Percentiles rank a stretch among this genome's conserved stretches.
Conservation (phyloP, 64 coral and sea anemone species). For the Anthopleura sola region DNA sequence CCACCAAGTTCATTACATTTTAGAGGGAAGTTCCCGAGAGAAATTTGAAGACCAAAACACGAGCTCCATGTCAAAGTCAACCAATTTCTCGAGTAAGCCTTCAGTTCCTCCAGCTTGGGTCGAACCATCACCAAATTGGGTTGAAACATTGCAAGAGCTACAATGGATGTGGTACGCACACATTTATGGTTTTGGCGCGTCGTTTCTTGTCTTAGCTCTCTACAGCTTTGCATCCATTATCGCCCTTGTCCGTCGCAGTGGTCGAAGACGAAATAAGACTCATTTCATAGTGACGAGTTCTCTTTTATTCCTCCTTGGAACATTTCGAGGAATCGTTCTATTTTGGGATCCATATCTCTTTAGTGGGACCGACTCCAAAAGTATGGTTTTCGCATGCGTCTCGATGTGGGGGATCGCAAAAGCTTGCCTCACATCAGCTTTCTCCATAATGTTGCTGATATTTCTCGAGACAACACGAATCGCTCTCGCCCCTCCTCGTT, state of each 20-base stretch:
- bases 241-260: slow-evolving; percentile 21
- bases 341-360: slow-evolving; percentile 58
- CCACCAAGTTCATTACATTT: too few relatives aligned
- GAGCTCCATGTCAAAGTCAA: not conserved
- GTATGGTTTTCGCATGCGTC: slow-evolving; percentile 5
- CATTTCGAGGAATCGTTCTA: slow-evolving; percentile 31
- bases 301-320: slow-evolving; percentile 22
- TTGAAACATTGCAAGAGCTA: slow-evolving; percentile 21
- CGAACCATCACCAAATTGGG: slow-evolving; percentile 74
- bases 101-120: slow-evolving; percentile 26
- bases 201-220: slow-evolving; percentile 31
- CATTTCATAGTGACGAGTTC: slow-evolving; percentile 39
- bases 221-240: slow-evolving; percentile 16
- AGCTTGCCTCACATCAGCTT: slow-evolving; percentile 60
- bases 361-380: not conserved
- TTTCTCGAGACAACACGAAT: slow-evolving; percentile 72
- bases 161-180: slow-evolving; percentile 51
- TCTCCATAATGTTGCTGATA: slow-evolving; percentile 64
- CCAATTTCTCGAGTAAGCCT: not conserved
- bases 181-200: slow-evolving; percentile 36
- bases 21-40: too few relatives aligned
- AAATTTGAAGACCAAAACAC: too few relatives aligned
- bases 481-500: slow-evolving; percentile 37
- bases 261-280: not conserved
- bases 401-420: slow-evolving; percentile 35